phyloP scores from a whole-genome alignment of 2,888 invertebrate genomes.

The Drosophila subsilvestris region DNA sequence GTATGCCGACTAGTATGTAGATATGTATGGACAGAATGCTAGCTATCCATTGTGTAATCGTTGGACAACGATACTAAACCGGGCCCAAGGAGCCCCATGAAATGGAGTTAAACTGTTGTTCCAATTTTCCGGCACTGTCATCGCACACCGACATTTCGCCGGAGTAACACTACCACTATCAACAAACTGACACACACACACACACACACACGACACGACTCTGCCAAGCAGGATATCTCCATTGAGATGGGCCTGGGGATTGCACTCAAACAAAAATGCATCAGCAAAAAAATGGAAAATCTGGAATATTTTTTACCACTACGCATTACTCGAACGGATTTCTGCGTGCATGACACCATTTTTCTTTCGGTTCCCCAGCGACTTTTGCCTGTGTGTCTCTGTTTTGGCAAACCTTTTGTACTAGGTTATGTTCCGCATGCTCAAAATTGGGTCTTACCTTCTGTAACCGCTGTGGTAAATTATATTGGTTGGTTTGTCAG shows the following conservation, averaged over 20 bases:
- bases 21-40: background rate
- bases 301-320: background rate
- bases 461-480: constrained; percentile 59
- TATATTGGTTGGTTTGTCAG: constrained; percentile 47
- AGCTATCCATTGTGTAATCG: constrained; percentile 63
- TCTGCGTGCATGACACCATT: constrained; percentile 64
- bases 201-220: background rate
- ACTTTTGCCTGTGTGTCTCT: constrained; percentile 26
- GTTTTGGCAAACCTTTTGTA: constrained; percentile 72
- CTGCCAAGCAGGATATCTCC: background rate
- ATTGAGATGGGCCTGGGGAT: background rate
- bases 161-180: background rate
- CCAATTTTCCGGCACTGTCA: constrained; percentile 1
- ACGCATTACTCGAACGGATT: background rate
- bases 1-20: constrained; percentile 10
- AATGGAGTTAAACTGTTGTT: background rate
- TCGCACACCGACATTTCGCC: constrained; percentile 1
- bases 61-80: constrained; percentile 21
- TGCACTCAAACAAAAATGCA: constrained; percentile 24
- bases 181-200: background rate
- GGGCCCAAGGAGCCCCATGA: constrained; percentile 1
- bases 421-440: constrained; percentile 76
- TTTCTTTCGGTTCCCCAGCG: constrained; percentile 46
- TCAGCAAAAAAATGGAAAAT: constrained; percentile 17
- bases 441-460: constrained; percentile 64